Percentiles rank a stretch among this genome's conserved stretches.
Conservation (phyloP, 2,888 invertebrate species). For the Oscheius onirici region DNA sequence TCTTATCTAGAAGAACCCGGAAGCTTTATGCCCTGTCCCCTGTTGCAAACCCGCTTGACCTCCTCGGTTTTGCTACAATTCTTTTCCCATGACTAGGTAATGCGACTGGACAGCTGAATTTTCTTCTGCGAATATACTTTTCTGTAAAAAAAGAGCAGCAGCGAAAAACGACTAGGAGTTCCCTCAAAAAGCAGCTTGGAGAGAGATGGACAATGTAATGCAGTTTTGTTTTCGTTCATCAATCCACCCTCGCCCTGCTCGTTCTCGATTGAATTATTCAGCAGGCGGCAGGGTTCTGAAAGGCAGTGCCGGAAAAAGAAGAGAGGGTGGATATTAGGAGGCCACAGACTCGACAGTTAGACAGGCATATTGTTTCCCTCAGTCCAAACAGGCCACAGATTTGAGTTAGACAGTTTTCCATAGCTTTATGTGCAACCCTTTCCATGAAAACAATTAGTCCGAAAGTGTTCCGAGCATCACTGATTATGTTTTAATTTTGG, state of each 20-base stretch:
- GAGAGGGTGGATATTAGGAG: too few relatives aligned
- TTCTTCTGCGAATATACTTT: not conserved
- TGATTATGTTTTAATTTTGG: too few relatives aligned
- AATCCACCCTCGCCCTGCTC: conserved; percentile 30
- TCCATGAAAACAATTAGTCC: too few relatives aligned
- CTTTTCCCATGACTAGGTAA: not conserved
- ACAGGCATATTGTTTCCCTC: too few relatives aligned
- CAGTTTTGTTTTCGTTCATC: conserved; percentile 29
- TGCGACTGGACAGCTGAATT: not conserved
- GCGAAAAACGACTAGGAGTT: too few relatives aligned
- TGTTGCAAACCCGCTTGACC: not conserved
- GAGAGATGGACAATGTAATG: conserved; percentile 2
- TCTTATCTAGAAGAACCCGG: too few relatives aligned
- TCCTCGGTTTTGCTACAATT: not conserved
- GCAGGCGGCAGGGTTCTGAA: not conserved
- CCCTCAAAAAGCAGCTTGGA: not conserved
- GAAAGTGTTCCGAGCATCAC: too few relatives aligned
- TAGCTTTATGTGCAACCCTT: too few relatives aligned
- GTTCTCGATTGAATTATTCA: conserved; percentile 32
- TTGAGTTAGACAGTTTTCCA: too few relatives aligned
- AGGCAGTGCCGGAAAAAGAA: not conserved
- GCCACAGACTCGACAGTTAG: too few relatives aligned
- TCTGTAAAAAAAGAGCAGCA: not conserved
- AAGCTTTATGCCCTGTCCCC: not conserved
- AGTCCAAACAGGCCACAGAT: too few relatives aligned